Evolutionary conservation across 1,140 invertebrate species (phyloP).

Genomic region (Melanaphis sacchari): DNA sequence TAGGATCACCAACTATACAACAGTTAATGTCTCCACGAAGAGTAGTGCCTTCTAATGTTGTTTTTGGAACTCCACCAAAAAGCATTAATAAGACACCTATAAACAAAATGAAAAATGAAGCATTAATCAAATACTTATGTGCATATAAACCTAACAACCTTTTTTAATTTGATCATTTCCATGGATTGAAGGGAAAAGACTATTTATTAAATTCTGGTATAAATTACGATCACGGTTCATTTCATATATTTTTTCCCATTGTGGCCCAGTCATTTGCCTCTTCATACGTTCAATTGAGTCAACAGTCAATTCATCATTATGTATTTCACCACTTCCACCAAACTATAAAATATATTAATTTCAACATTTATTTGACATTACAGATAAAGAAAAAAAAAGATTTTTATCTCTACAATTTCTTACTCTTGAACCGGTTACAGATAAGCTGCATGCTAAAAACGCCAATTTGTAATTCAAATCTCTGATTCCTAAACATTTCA

Average conservation of each 20-base stretch:
- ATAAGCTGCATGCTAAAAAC: constrained; percentile 93
- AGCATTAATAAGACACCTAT: constrained; percentile 89
- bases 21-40: constrained; percentile 97
- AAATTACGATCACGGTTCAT: constrained; percentile 95
- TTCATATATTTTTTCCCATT: constrained; percentile 96
- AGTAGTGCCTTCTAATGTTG: constrained; percentile 86
- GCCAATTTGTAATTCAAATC: constrained; percentile 95
- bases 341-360: constrained; percentile 66
- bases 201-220: constrained; percentile 89
- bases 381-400: background rate
- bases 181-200: constrained; percentile 96
- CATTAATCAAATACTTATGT: background rate
- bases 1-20: constrained; percentile 98
- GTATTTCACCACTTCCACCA: constrained; percentile 81
- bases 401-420: constrained; percentile 59
- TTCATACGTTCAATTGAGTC: constrained; percentile 68
- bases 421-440: constrained; percentile 81
- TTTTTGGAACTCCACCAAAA: constrained; percentile 97
- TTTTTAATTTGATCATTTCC: constrained; percentile 98
- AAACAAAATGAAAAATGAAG: constrained; percentile 14
- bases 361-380: background rate
- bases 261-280: constrained; percentile 91
- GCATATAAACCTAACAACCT: constrained; percentile 65
- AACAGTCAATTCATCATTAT: constrained; percentile 80
- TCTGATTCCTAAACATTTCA: constrained; percentile 93